Base-by-base conservation (phyloP, 1,140 invertebrate genomes). In the Megalopta genalis region DNA sequence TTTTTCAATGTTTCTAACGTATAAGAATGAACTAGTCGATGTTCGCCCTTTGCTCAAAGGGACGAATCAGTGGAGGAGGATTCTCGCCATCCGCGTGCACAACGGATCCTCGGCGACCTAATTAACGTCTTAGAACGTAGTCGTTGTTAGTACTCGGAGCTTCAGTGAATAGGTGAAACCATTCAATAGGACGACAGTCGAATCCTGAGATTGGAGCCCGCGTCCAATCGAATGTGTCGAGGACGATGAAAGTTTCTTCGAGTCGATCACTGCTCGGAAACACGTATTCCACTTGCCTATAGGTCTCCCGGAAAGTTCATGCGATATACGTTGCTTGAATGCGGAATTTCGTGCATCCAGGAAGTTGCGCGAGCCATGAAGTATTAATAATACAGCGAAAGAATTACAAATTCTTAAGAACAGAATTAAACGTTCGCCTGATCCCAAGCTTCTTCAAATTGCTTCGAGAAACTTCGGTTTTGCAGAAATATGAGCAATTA, bases 111-210 rank as follows among this genome's bases (percentile, higher is more conserved):
- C 59, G 75, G 18, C 27, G 76, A 77, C 76, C 59, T 77, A 77
- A 77, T 71, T 77, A 77, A 71, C 32, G 65, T 52, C 37, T 77
- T 71, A 77, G 68, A 64, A 49, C 54, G 18, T 77, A 77, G 76
- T 71, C 60, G 59, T 71, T 77, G 76, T 77, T 71, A 64, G 70
- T 77, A 70, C 42, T 63, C 59, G 62, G 76, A 77, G 76, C 76
- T 77, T 77, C 68, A 52, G 21, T 66, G 16, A 57, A 54, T 25
- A 63, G 46, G 42, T 42, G 39, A 37, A 75, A 25, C 49, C 42
- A 54, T 71, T 63, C 60, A 32, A 62, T 63, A 77, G 68, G 16
- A 32, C 27, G 46, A 52, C 12, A 16, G 14, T 77, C 75, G 67
- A 77, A 77, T 71, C 75, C 67, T 67, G 63, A 62, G 63, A 69